Evolutionary conservation across 1,140 invertebrate species (phyloP), one percentile per base, ranked within the genome.

Genomic region (Callitettix versicolor): DNA sequence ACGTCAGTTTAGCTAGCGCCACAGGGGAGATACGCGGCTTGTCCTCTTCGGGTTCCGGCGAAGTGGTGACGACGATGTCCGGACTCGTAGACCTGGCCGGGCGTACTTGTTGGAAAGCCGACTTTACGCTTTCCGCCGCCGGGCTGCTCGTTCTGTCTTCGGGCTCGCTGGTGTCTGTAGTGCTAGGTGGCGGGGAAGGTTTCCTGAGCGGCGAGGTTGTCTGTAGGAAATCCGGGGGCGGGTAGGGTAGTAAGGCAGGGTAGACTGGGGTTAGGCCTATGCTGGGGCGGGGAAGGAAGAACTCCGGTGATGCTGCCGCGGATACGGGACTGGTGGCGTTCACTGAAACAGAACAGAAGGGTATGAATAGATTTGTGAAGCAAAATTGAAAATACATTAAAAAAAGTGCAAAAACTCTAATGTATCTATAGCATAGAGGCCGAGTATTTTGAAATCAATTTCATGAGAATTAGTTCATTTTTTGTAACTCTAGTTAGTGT

Each of bases 281-380:
- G 50, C 69, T 70, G 52, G 68, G 64, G 50, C 73, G 65, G 43
- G 70, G 72, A 52, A 73, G 57, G 30, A 55, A 55, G 33, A 55
- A 55, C 21, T 55, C 54, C n/a, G 44, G 44, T 6, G 54, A 38
- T 1, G 66, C 62, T 50, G 70, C 64, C 43, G 68, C 67, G 21
- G 70, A 69, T 6, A 67, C 60, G 68, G 65, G 60, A 65, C 68
- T 60, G 64, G 67, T 24, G 67, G 65, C 54, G 33, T 46, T 15
- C n/a, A 64, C 62, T 42, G 60, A 50, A 58, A 60, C 61, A 46
- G 58, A 48, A 48, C 6, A 20, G 15, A 17, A 7, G 15, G 20
- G 22, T 4, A 48, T 9, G 12, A 48, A 12, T 18, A n/a, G n/a
- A n/a, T n/a, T n/a, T n/a, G n/a, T n/a, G n/a, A n/a, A n/a, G n/a